Percentiles rank a stretch among this genome's conserved stretches.
Evolutionary conservation across 2,888 invertebrate species (phyloP).

Genomic region (Folsomia candida): DNA sequence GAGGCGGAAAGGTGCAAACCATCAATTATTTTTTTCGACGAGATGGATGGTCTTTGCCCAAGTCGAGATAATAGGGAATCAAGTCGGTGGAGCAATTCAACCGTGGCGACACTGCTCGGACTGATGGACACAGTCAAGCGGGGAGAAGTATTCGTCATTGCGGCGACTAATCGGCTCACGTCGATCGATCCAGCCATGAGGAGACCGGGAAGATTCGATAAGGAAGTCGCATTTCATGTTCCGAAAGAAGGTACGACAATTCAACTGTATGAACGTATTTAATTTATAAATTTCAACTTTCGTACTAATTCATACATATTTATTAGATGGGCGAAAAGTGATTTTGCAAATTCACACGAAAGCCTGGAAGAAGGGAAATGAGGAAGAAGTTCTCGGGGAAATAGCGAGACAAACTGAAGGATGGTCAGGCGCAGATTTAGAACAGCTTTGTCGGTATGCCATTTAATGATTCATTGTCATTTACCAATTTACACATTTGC

Average conservation of each 20-base stretch:
- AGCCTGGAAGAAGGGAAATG: background rate
- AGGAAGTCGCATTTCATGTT: slow-evolving; percentile 79
- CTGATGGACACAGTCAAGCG: slow-evolving; percentile 87
- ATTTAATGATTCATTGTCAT: too few relatives aligned
- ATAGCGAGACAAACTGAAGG: background rate
- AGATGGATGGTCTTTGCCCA: slow-evolving; percentile 86
- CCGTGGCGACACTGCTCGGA: slow-evolving; percentile 83
- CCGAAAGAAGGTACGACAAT: too few relatives aligned
- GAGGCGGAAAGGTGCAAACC: slow-evolving; percentile 70
- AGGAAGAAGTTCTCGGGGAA: background rate
- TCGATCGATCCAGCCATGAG: slow-evolving; percentile 85
- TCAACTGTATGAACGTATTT: too few relatives aligned
- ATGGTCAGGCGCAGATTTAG: background rate
- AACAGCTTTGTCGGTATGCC: background rate
- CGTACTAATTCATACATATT: too few relatives aligned
- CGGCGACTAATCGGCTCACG: slow-evolving; percentile 65
- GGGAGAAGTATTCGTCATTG: slow-evolving; percentile 78
- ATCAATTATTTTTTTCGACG: slow-evolving; percentile 89
- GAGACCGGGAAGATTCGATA: slow-evolving; percentile 84
- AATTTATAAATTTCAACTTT: too few relatives aligned
- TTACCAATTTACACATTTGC: too few relatives aligned
- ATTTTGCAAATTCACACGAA: too few relatives aligned
- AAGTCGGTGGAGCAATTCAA: slow-evolving; percentile 62
- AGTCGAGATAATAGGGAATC: slow-evolving; percentile 51
- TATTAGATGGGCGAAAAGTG: too few relatives aligned